Base-by-base conservation (phyloP, 2,888 invertebrate species). In the Oasisia sp. region DNA sequence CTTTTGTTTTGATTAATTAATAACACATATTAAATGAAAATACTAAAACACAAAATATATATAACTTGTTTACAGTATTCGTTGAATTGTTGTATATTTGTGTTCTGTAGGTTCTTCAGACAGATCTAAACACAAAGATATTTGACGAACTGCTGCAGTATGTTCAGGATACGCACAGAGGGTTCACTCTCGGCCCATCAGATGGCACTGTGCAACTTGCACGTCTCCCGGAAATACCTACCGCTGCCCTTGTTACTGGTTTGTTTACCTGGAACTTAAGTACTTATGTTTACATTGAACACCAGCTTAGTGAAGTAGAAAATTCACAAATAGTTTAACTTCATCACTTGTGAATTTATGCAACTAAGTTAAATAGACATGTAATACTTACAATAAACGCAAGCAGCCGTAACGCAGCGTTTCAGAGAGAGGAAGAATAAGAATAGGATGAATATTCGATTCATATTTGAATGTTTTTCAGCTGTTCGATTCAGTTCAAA, bases 241-340 rank as follows among this genome's bases (percentile, higher is more conserved):
- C 95, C 45, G 96, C 95, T 89, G 95, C 95, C 9, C 93, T 95
- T 27, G 94, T 95, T 9, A 95, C 95, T 93, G 95, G 95, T 95
- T 38, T 45, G 50, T 90, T 58, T 11, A 14, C 5, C 50, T 14
- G 4, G 19, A 38, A 74, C 74, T 32, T 38, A n/a, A 8, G 14
- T 38, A 32, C 32, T 32, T 58, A 50, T 50, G 38, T 38, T 38
- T 38, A 38, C 38, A 38, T 38, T 38, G 38, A 38, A 38, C 4
- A 38, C 4, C 4, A 38, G 38, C 38, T 38, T 38, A 4, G 38
- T 38, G 38, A 38, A 38, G 38, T 38, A 2, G 38, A 38, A 38
- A 38, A 38, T 38, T 38, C 38, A 38, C 38, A 38, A 38, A 38
- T 38, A 38, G 38, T 38, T 38, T 38, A 38, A 38, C 38, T 38